Conservation (phyloP, 1,140 invertebrate species). For the Ridgeia piscesae region DNA sequence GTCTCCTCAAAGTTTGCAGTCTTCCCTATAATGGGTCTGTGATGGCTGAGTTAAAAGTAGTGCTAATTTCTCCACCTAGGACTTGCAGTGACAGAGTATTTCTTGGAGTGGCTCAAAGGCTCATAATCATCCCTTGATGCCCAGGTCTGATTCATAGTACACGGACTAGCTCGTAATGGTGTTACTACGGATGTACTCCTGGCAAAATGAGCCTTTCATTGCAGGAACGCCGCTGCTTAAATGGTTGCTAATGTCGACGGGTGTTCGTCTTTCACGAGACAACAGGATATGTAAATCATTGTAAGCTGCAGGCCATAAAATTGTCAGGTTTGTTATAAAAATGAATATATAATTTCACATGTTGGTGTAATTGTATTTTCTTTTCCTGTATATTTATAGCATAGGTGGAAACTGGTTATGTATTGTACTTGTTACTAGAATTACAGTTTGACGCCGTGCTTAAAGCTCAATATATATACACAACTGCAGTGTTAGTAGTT, state of each 20-base stretch:
- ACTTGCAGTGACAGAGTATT: background rate
- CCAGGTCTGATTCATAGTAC: background rate
- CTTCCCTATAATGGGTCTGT: background rate
- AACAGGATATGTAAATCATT: background rate
- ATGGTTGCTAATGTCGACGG: background rate
- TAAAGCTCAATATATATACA: background rate
- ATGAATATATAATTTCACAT: no score
- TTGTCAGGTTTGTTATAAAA: no score
- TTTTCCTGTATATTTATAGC: no score
- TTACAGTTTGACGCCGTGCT: background rate
- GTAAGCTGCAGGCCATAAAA: background rate
- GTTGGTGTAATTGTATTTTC: no score
- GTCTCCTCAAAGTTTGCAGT: background rate
- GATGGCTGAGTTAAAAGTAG: background rate
- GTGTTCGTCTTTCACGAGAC: background rate
- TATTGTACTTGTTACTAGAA: background rate
- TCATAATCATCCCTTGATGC: background rate
- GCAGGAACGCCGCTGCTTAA: background rate
- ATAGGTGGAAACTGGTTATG: background rate
- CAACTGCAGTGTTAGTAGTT: background rate
- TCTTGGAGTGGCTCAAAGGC: background rate
- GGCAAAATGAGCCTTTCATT: background rate
- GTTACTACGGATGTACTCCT: background rate
- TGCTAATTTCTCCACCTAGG: background rate
- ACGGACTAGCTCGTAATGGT: background rate